These are phyloP conservation scores for Rhombomys opimus DNA, from an alignment of 2,113 vertebrate genomes.

Conservation along the genomic window DNA sequence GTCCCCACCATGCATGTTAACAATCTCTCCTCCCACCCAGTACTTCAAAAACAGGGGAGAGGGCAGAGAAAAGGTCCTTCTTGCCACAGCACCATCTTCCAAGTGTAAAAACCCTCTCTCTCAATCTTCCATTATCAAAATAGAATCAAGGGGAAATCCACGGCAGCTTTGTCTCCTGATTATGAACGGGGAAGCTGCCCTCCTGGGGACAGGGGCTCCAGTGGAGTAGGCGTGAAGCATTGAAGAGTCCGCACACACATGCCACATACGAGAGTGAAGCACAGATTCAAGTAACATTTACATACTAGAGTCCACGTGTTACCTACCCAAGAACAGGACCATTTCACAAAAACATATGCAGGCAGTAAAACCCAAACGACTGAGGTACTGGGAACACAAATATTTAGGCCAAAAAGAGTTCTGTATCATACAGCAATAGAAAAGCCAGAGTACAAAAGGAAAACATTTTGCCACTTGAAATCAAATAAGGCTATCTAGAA, in stretches of 20 bases:
- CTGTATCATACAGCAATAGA: slow-evolving; percentile 91
- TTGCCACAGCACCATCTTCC: slow-evolving; percentile 97
- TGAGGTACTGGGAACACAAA: slow-evolving; percentile 96
- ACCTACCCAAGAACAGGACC: slow-evolving; percentile 95
- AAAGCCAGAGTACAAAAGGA: slow-evolving; percentile 87
- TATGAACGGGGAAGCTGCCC: slow-evolving; percentile 85
- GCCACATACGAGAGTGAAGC: slow-evolving; percentile 96
- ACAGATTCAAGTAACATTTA: slow-evolving; percentile 99
- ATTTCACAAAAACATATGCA: slow-evolving; percentile 96
- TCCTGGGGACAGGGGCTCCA: slow-evolving; percentile 86
- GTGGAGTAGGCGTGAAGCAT: slow-evolving; percentile 94
- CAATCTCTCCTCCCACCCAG: slow-evolving; percentile 90
- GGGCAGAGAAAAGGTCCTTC: slow-evolving; percentile 86
- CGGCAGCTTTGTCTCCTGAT: slow-evolving; percentile 90
- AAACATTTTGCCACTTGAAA: slow-evolving; percentile 89
- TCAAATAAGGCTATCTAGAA: slow-evolving; percentile 89
- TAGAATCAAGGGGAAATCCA: slow-evolving; percentile 90
- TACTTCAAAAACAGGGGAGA: slow-evolving; percentile 80
- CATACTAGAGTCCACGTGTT: slow-evolving; percentile 97
- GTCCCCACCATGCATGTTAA: slow-evolving; percentile 96
- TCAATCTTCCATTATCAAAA: slow-evolving; percentile 86
- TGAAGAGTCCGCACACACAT: slow-evolving; percentile 94
- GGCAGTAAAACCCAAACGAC: slow-evolving; percentile 94
- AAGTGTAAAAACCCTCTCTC: slow-evolving; percentile 91
- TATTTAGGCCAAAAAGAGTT: slow-evolving; percentile 92